phyloP scores from a whole-genome alignment of 2,888 invertebrate genomes.

The Lypha dubia region DNA sequence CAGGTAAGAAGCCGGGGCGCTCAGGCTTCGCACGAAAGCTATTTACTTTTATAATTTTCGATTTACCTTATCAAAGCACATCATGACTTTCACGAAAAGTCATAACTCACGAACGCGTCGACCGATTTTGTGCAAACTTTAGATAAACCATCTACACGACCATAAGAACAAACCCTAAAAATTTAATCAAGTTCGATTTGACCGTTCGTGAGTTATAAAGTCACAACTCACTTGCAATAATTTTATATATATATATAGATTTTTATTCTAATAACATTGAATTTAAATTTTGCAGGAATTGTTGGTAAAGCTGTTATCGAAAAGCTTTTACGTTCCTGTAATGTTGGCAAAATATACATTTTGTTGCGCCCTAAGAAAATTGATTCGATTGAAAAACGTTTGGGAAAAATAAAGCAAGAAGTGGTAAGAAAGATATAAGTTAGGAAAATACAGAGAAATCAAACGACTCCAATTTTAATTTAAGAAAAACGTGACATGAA shows the following conservation, averaged over 20 bases:
- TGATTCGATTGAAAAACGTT: slow-evolving; percentile 85
- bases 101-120: not conserved
- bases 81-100: no score
- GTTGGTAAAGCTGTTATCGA: slow-evolving; percentile 95
- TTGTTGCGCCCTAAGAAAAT: slow-evolving; percentile 89
- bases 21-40: no score
- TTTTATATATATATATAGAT: no score
- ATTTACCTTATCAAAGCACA: no score
- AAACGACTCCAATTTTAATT: no score
- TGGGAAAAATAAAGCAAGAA: slow-evolving; percentile 85
- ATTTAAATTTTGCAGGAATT: slow-evolving; percentile 85
- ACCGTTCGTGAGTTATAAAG: slow-evolving; percentile 8
- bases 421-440: slow-evolving; percentile 63
- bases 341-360: slow-evolving; percentile 90
- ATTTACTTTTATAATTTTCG: no score
- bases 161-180: no score
- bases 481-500: no score
- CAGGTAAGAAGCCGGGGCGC: slow-evolving; percentile 23
- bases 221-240: no score
- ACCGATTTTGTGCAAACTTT: not conserved
- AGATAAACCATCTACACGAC: no score
- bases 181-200: not conserved
- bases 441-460: no score
- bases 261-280: not conserved
- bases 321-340: slow-evolving; percentile 92